A percentile compares a stretch with the other conserved stretches of the same genome.
phyloP scores from a whole-genome alignment of 2,797 vertebrate species.

The Xenops minutus region DNA sequence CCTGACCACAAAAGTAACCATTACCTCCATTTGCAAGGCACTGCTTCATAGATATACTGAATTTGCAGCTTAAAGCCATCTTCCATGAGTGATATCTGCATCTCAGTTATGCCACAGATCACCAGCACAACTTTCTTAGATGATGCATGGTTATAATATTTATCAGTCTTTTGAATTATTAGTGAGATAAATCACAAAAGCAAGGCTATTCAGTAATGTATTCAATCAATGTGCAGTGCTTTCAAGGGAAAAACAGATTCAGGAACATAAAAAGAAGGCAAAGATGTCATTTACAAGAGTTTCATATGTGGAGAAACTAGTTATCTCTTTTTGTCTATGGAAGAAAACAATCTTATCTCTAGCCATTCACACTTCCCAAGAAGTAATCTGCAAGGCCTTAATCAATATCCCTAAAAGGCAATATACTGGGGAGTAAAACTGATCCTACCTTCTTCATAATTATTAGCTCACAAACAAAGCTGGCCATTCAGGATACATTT shows the following conservation, averaged over 20 bases:
- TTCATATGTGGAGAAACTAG: neutral
- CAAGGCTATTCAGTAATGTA: neutral
- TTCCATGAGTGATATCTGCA: neutral
- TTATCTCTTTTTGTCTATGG: neutral
- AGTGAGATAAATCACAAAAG: neutral
- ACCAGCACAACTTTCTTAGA: neutral
- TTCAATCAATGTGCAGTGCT: neutral
- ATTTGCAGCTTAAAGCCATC: neutral
- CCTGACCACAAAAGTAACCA: neutral
- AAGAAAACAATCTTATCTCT: neutral
- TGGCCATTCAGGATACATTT: neutral
- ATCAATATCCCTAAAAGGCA: constrained; percentile 4
- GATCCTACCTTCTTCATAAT: neutral
- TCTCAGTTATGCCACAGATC: neutral
- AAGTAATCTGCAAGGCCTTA: neutral
- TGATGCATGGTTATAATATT: neutral
- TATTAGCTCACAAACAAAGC: neutral
- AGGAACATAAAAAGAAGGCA: neutral
- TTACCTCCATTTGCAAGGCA: neutral
- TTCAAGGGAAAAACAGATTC: neutral
- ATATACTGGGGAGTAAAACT: neutral
- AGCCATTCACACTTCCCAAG: neutral
- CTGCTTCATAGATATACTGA: neutral
- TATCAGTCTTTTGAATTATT: neutral
- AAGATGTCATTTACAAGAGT: neutral